Evolutionary conservation across 1,140 invertebrate genomes (phyloP), one percentile per base, ranked within the genome.

Genomic region (Aphelinus certus): DNA sequence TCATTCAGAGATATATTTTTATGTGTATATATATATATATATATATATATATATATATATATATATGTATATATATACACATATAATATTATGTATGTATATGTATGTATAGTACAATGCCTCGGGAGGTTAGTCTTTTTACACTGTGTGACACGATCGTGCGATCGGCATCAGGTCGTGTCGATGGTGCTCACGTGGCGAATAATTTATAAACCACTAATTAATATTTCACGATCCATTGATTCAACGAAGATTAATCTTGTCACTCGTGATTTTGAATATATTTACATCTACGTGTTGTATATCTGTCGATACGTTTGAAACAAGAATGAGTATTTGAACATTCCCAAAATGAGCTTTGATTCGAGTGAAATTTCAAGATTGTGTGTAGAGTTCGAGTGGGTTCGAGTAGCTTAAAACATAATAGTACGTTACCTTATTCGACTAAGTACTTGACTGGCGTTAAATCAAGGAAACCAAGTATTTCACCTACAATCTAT

Each of bases 111-210:
- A 72, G 70, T 64, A 72, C 70, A 72, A 72, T 72, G 70, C 70
- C 70, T 72, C 70, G 62, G 26, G 47, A 72, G 70, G 53, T 70
- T 66, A 68, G 45, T 53, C 45, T 70, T 75, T 64, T 75, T 75
- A 69, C 55, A 68, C 57, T 2, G 9, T 10, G 62, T 56, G 7
- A 71, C 42, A 26, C 26, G 26, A 26, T 26, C 26, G 26, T 26
- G 26, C 26, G 26, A 26, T 26, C 26, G 26, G 26, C 26, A 26
- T 26, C 26, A 26, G 26, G 26, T 26, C 26, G 26, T 26, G 7
- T 43, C 68, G 62, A 71, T 51, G 64, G 61, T 65, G 56, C 42
- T 55, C 49, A n/a, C 49, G 10, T 62, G 46, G 56, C 46, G 53
- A 7, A 43, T 10, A 10, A 10, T 56, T 5, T 26, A 26, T 26